Conservation (phyloP, 1,140 invertebrate species). For the Ruditapes philippinarum region DNA sequence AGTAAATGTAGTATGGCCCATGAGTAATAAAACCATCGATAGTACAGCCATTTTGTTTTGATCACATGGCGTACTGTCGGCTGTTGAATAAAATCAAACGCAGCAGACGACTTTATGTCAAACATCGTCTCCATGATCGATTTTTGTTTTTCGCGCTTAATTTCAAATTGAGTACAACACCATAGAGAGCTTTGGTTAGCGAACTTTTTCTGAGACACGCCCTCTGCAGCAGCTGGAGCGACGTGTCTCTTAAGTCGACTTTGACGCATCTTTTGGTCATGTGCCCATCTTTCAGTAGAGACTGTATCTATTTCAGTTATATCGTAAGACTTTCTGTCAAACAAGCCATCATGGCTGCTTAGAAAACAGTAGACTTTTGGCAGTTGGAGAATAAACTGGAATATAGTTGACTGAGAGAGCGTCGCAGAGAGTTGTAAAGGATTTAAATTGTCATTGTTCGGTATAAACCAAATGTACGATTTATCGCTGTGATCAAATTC, state of each 20-base stretch:
- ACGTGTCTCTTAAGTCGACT: slow-evolving; percentile 29
- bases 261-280: neutral
- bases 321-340: slow-evolving; percentile 74
- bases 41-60: slow-evolving; percentile 72
- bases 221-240: slow-evolving; percentile 49
- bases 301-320: slow-evolving; percentile 77
- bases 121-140: slow-evolving; percentile 73
- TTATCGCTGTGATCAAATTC: slow-evolving; percentile 65
- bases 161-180: slow-evolving; percentile 3
- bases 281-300: slow-evolving; percentile 41
- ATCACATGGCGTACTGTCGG: slow-evolving; percentile 68
- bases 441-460: slow-evolving; percentile 59
- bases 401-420: slow-evolving; percentile 47
- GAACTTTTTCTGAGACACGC: slow-evolving; percentile 44
- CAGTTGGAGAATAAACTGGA: slow-evolving; percentile 60
- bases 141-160: slow-evolving; percentile 32
- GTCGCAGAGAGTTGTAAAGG: slow-evolving; percentile 55
- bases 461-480: slow-evolving; percentile 63
- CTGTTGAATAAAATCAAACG: slow-evolving; percentile 70
- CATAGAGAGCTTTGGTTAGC: neutral
- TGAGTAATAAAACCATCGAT: slow-evolving; percentile 60
- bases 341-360: slow-evolving; percentile 74
- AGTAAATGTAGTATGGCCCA: slow-evolving; percentile 70
- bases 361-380: slow-evolving; percentile 72
- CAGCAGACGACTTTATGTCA: slow-evolving; percentile 61